Percentiles rank a stretch among this genome's conserved stretches.
Conservation (phyloP, 2,797 vertebrate genomes). For the Chelon labrosus region DNA sequence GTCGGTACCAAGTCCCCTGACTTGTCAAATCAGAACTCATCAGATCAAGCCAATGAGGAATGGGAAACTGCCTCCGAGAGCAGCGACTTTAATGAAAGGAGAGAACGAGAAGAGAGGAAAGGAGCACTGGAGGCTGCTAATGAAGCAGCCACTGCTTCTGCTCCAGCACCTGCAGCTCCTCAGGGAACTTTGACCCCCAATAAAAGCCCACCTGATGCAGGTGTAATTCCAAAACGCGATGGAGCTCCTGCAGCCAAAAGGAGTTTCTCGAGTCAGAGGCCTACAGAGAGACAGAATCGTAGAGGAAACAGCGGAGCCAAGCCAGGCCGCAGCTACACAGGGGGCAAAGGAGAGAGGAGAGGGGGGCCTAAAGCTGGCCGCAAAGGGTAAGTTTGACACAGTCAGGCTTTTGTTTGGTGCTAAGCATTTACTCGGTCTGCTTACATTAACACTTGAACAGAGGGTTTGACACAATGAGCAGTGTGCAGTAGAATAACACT, state of each 20-base stretch:
- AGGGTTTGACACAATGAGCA: slow-evolving; percentile 35
- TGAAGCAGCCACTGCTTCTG: slow-evolving; percentile 69
- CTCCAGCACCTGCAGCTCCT: slow-evolving; percentile 49
- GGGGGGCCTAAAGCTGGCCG: slow-evolving; percentile 91
- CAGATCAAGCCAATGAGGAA: slow-evolving; percentile 99
- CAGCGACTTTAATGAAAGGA: slow-evolving; percentile 97
- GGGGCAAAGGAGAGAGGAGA: slow-evolving; percentile 92
- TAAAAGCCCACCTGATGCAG: slow-evolving; percentile 82
- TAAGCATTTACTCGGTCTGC: slow-evolving; percentile 34
- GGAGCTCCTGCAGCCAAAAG: slow-evolving; percentile 90
- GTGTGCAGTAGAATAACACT: slow-evolving; percentile 5
- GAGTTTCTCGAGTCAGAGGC: slow-evolving; percentile 97
- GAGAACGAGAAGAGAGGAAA: slow-evolving; percentile 95
- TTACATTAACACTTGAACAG: slow-evolving; percentile 46
- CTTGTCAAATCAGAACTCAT: slow-evolving; percentile 98
- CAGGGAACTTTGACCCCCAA: slow-evolving; percentile 77
- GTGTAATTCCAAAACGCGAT: slow-evolving; percentile 88
- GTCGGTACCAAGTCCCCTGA: slow-evolving; percentile 97
- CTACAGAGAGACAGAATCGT: slow-evolving; percentile 94
- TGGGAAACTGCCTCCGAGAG: slow-evolving; percentile 99
- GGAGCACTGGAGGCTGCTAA: slow-evolving; percentile 85
- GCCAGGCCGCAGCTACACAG: slow-evolving; percentile 91
- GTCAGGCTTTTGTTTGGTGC: slow-evolving; percentile 34
- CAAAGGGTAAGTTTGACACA: slow-evolving; percentile 90
- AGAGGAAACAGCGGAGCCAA: slow-evolving; percentile 92